Evolutionary conservation across 2,888 invertebrate genomes (phyloP).

Genomic region (Punctoribates punctum): DNA sequence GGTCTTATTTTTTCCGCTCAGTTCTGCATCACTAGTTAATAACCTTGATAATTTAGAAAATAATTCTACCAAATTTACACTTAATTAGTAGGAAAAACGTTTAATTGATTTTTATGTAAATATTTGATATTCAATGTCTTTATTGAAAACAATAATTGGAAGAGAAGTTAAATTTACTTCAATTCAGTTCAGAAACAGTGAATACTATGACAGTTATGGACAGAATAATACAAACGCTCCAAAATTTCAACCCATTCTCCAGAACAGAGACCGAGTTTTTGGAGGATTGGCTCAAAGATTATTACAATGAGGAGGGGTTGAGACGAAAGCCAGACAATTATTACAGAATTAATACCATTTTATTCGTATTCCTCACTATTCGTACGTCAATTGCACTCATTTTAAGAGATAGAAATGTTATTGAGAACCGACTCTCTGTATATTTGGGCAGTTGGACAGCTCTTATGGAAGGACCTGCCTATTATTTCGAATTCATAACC

Average conservation of each 20-base stretch:
- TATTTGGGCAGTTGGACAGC: conserved; percentile 7
- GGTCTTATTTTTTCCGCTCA: too few species aligned
- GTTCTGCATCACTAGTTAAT: too few species aligned
- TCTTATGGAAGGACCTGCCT: neutral
- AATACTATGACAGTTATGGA: too few species aligned
- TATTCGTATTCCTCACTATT: neutral
- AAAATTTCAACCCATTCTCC: neutral
- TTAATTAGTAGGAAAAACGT: too few species aligned
- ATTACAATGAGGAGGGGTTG: neutral
- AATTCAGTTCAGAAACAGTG: too few species aligned
- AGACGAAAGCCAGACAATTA: neutral
- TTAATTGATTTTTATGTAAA: too few species aligned
- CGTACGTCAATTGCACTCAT: neutral
- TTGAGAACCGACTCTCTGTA: neutral
- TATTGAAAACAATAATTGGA: too few species aligned
- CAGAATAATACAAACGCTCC: neutral
- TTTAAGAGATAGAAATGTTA: neutral
- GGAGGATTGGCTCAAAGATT: neutral
- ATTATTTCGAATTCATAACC: neutral
- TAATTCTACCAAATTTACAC: too few species aligned
- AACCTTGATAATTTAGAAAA: too few species aligned
- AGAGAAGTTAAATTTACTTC: too few species aligned
- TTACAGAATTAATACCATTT: neutral
- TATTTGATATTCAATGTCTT: too few species aligned
- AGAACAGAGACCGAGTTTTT: neutral